Percentiles rank a stretch among this genome's conserved stretches.
Conservation (phyloP, 1,140 invertebrate species). For the Microplitis demolitor region DNA sequence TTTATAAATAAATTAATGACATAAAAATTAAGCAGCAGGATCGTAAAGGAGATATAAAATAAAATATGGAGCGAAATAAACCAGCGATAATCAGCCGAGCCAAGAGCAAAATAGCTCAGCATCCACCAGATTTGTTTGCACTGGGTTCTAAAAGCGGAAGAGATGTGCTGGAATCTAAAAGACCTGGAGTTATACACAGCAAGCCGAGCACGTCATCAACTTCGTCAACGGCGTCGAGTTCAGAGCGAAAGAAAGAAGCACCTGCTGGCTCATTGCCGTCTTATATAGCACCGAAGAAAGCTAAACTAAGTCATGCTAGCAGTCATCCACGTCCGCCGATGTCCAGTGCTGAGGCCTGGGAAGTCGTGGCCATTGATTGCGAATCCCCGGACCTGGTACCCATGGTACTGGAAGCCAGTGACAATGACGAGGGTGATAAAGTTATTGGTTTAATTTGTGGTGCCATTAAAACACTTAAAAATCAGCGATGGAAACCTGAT, state of each 20-base stretch:
- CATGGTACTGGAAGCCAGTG: slow-evolving; percentile 63
- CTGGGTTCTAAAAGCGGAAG: slow-evolving; percentile 65
- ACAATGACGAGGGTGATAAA: slow-evolving; percentile 69
- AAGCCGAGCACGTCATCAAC: slow-evolving; percentile 57
- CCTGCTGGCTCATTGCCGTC: slow-evolving; percentile 52
- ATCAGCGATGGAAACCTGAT: slow-evolving; percentile 79
- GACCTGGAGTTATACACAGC: slow-evolving; percentile 58
- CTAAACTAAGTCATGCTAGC: slow-evolving; percentile 48
- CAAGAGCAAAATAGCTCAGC: slow-evolving; percentile 69
- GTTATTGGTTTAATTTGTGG: slow-evolving; percentile 67
- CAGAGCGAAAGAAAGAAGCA: slow-evolving; percentile 64
- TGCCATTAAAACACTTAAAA: slow-evolving; percentile 70
- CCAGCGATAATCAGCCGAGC: slow-evolving; percentile 61
- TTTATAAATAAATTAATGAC: no score
- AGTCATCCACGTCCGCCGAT: slow-evolving; percentile 46
- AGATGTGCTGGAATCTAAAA: slow-evolving; percentile 61
- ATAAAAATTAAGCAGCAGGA: not conserved
- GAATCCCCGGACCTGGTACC: slow-evolving; percentile 68
- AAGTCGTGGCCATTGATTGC: slow-evolving; percentile 64
- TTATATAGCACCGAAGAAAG: slow-evolving; percentile 56
- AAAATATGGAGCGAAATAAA: slow-evolving; percentile 66
- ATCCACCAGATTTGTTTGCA: slow-evolving; percentile 67
- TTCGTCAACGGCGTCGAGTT: slow-evolving; percentile 54
- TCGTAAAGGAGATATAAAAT: not conserved
- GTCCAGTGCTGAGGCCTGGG: slow-evolving; percentile 65